Percentiles rank a stretch among this genome's conserved stretches.
phyloP scores from a whole-genome alignment of 2,888 invertebrate species.

The Temnothorax unifasciatus region DNA sequence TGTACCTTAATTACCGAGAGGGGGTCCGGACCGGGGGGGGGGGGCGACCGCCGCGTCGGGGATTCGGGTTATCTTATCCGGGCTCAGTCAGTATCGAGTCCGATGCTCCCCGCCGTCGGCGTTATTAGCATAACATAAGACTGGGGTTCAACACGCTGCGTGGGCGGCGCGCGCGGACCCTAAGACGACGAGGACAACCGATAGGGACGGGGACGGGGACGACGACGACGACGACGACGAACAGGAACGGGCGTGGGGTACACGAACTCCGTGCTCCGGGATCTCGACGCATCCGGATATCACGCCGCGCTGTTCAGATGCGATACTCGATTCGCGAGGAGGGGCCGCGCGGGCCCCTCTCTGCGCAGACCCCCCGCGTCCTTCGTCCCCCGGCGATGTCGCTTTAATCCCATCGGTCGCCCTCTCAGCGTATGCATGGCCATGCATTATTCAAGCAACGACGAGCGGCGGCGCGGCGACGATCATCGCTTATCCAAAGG shows the following conservation, averaged over 20 bases:
- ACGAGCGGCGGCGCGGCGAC: slow-evolving; percentile 30
- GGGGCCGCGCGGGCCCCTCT: slow-evolving; percentile 43
- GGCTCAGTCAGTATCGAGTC: slow-evolving; percentile 70
- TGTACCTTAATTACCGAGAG: slow-evolving; percentile 68
- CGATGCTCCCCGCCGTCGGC: slow-evolving; percentile 70
- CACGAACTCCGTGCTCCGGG: slow-evolving; percentile 14
- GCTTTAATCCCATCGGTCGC: slow-evolving; percentile 71
- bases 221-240: slow-evolving; percentile 16
- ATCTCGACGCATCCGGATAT: slow-evolving; percentile 59
- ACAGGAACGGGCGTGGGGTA: background rate
- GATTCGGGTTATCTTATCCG: slow-evolving; percentile 74
- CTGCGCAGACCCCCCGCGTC: slow-evolving; percentile 19
- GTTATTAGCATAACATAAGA: slow-evolving; percentile 78
- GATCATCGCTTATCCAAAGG: slow-evolving; percentile 53
- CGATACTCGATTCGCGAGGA: slow-evolving; percentile 63
- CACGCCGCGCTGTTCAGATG: slow-evolving; percentile 65
- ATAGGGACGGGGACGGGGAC: slow-evolving; percentile 45
- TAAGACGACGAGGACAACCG: slow-evolving; percentile 54
- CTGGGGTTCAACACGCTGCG: slow-evolving; percentile 65
- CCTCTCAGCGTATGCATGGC: slow-evolving; percentile 71
- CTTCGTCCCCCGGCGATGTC: slow-evolving; percentile 58
- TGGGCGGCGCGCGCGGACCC: slow-evolving; percentile 70
- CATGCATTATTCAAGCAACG: slow-evolving; percentile 75
- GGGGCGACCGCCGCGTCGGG: slow-evolving; percentile 31
- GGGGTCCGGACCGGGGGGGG: background rate